Conservation (phyloP, 2,888 invertebrate genomes). For the Frankliniella fusca region DNA sequence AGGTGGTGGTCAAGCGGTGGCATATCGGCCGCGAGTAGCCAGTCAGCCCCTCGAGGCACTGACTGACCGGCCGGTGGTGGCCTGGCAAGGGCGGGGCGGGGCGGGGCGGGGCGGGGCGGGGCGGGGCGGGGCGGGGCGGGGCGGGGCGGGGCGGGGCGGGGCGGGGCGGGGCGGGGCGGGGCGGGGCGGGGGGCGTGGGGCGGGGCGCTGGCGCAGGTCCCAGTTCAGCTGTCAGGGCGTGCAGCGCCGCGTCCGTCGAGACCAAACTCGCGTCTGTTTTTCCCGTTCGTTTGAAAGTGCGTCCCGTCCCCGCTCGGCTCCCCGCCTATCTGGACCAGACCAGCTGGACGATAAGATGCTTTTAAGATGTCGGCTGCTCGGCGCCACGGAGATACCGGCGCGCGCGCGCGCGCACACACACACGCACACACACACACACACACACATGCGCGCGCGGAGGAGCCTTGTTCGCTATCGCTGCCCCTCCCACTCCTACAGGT, state of each 20-base stretch:
- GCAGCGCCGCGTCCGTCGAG: not conserved
- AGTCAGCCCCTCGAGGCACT: no score
- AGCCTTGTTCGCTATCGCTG: not conserved
- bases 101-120: no score
- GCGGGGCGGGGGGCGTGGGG: no score
- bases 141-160: no score
- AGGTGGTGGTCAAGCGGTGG: no score
- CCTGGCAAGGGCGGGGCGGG: no score
- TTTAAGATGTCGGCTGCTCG: constrained; percentile 18
- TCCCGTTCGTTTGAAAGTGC: not conserved
- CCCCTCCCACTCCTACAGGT: not conserved
- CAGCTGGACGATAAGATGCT: constrained; percentile 21
- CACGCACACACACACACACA: not conserved
- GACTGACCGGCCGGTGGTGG: no score
- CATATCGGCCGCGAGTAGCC: no score
- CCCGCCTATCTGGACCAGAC: not conserved
- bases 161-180: no score
- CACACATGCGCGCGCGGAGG: not conserved
- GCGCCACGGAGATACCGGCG: constrained; percentile 4
- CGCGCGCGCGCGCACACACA: not conserved
- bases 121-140: no score
- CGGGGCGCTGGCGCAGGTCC: no score
- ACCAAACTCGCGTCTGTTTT: not conserved
- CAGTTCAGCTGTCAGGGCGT: no score
- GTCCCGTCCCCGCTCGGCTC: not conserved